These are phyloP conservation scores for Tetranychus cinnabarinus DNA, from an alignment of 1,140 invertebrate genomes.

Conservation along the genomic window DNA sequence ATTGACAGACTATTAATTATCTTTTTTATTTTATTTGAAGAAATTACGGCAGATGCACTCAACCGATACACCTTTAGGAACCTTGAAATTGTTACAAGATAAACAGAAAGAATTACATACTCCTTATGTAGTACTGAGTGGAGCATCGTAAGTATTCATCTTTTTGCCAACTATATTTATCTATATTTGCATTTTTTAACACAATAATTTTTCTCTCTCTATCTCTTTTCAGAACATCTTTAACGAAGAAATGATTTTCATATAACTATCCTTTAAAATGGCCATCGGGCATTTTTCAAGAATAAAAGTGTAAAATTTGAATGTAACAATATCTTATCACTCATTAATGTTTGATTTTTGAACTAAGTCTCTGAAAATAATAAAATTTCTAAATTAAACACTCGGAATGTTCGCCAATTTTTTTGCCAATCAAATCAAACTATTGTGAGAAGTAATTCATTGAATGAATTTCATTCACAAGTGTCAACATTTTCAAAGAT, in stretches of 20 bases:
- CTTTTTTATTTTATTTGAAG: slow-evolving; percentile 2
- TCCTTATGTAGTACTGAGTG: slow-evolving; percentile 49
- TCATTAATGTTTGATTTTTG: too few species aligned
- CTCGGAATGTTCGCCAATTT: too few species aligned
- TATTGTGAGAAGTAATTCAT: too few species aligned
- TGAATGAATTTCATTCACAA: too few species aligned
- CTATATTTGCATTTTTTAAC: background rate
- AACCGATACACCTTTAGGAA: slow-evolving; percentile 86
- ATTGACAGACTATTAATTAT: background rate
- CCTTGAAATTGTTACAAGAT: slow-evolving; percentile 72
- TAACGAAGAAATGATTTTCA: background rate
- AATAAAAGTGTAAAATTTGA: too few species aligned
- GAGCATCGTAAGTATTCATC: background rate
- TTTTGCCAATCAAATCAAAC: too few species aligned
- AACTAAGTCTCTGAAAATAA: too few species aligned
- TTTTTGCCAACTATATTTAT: background rate
- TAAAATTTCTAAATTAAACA: too few species aligned
- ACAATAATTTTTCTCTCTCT: background rate
- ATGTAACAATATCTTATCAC: too few species aligned
- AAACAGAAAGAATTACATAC: slow-evolving; percentile 92
- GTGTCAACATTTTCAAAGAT: too few species aligned
- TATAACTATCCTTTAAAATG: background rate
- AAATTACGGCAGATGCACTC: slow-evolving; percentile 97
- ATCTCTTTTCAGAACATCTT: background rate
- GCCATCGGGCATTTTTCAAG: too few species aligned